Evolutionary conservation across 1,140 invertebrate species (phyloP).

Genomic region (Contarinia nasturtii): DNA sequence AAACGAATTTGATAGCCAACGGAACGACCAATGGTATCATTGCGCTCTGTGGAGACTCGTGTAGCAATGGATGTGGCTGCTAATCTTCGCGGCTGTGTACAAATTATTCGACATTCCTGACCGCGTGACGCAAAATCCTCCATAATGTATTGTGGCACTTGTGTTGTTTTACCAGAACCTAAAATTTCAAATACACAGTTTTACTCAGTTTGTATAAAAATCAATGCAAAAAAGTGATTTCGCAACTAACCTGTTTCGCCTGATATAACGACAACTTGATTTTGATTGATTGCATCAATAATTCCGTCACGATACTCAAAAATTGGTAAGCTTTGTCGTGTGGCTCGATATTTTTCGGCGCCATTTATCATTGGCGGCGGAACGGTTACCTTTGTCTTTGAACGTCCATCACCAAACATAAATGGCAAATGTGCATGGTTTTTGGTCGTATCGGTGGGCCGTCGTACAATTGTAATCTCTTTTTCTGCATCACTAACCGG

Average conservation of each 20-base stretch:
- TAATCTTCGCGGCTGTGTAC: slow-evolving; percentile 80
- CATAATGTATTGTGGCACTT: slow-evolving; percentile 78
- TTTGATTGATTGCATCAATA: slow-evolving; percentile 8
- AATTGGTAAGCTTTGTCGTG: slow-evolving; percentile 12
- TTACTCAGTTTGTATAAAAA: neutral
- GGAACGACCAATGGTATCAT: slow-evolving; percentile 67
- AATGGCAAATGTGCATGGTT: neutral
- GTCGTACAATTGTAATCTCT: too few relatives aligned
- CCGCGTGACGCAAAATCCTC: slow-evolving; percentile 48
- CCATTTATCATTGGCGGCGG: slow-evolving; percentile 2
- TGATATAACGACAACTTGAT: slow-evolving; percentile 17
- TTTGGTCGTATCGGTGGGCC: neutral
- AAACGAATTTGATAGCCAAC: slow-evolving; percentile 86
- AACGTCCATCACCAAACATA: neutral
- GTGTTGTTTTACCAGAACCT: slow-evolving; percentile 79
- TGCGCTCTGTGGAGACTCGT: slow-evolving; percentile 65
- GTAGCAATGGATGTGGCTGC: slow-evolving; percentile 73
- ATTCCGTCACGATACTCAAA: slow-evolving; percentile 12
- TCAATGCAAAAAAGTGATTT: slow-evolving; percentile 8
- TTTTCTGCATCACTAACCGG: neutral
- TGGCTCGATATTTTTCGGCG: slow-evolving; percentile 2
- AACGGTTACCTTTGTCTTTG: slow-evolving; percentile 3
- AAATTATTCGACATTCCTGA: slow-evolving; percentile 66
- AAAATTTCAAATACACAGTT: too few relatives aligned
- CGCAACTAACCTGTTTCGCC: slow-evolving; percentile 15